Base-by-base conservation (phyloP, 2,888 invertebrate genomes). In the Ditula angustiorana region DNA sequence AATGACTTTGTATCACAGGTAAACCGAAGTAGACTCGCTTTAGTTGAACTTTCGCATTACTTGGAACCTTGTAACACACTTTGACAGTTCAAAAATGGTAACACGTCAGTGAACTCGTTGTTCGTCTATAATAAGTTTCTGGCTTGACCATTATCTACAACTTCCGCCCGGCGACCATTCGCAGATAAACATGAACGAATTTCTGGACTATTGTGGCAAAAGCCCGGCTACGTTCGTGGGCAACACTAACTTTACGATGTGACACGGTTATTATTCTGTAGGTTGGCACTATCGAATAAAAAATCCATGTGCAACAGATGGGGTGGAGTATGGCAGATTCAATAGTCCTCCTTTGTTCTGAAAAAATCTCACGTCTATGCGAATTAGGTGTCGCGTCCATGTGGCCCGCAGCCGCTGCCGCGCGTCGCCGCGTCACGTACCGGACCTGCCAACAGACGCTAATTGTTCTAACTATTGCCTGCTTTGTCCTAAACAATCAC, bases 401-500 rank as follows among this genome's bases (percentile, higher is more conserved):
- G 47, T 67, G 67, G 67, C 13, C 46, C 52, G 60, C 67, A 67
- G 49, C 37, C 55, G 65, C 46, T 10, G 35, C 76, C 78, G 77
- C 75, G 71, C 69, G 73, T 74, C 74, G 69, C 67, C 47, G 23
- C 76, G 71, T 73, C 71, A 64, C 64, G 64, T 59, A 46, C 30
- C 37, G 63, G 73, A 76, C 78, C 80, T 76, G 73, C 77, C 64
- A 78, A 82, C 82, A 79, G 77, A 74, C 78, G 76, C 80, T 80
- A 81, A 83, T 84, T 85, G 83, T 83, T 64, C 66, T 55, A 62
- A 62, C 68, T 63, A 67, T 68, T 59, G 61, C 66, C 61, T 73
- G 76, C 74, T 74, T 77, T 77, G 75, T 76, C 74, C 74, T 78
- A 71, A 73, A 74, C 75, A 70, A 76, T 71, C 66, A 70, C 71